A percentile compares a stretch with the other conserved stretches of the same genome.
phyloP scores from a whole-genome alignment of 2,888 invertebrate species.

The Mesochorus sp. region DNA sequence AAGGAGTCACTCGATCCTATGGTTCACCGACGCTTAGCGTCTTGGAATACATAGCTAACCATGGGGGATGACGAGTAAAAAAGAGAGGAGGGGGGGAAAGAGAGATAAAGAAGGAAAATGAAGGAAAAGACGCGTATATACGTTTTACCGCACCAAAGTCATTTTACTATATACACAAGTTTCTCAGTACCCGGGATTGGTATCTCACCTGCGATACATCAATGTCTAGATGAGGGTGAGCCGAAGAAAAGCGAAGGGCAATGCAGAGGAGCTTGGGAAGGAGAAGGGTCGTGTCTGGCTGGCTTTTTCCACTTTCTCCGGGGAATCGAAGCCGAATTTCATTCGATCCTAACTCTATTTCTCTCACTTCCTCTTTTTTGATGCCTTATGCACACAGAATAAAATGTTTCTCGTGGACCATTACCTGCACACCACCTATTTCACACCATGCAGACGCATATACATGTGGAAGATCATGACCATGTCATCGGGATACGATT shows the following conservation, averaged over 20 bases:
- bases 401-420: conserved; percentile 47
- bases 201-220: conserved; percentile 67
- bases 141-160: conserved; percentile 36
- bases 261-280: conserved; percentile 17
- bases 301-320: conserved; percentile 45
- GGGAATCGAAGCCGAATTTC: conserved; percentile 60
- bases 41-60: conserved; percentile 1
- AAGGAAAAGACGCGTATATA: conserved; percentile 19
- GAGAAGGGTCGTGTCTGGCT: conserved; percentile 33
- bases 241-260: conserved; percentile 43
- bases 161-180: conserved; percentile 12
- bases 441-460: conserved; percentile 27
- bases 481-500: no score
- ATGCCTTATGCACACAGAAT: conserved; percentile 21
- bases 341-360: conserved; percentile 42
- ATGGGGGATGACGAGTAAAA: not conserved
- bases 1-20: conserved; percentile 49
- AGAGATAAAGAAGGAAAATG: conserved; percentile 1
- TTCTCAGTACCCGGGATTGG: conserved; percentile 52
- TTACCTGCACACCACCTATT: conserved; percentile 36
- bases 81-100: not conserved
- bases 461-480: not conserved
- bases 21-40: conserved; percentile 37
- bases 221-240: conserved; percentile 58
- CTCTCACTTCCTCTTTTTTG: conserved; percentile 12